Evolutionary conservation across 2,797 vertebrate species (phyloP).

Genomic region (Oreonectes daqikongensis): DNA sequence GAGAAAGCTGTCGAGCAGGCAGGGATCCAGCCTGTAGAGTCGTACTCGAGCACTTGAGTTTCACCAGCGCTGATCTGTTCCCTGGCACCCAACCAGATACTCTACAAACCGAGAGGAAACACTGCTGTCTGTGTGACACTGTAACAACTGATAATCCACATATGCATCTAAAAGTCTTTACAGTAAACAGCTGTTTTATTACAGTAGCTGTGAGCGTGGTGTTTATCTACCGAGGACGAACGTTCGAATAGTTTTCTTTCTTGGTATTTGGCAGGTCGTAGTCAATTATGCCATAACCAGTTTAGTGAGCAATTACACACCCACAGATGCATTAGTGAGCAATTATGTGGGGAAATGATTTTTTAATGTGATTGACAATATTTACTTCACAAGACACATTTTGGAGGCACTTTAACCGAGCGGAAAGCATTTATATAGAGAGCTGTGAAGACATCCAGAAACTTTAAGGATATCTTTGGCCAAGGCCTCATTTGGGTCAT

Average conservation of each 20-base stretch:
- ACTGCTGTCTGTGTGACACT: background rate
- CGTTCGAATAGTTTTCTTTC: too few relatives aligned
- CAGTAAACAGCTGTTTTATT: background rate
- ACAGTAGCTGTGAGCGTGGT: background rate
- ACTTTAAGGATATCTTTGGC: background rate
- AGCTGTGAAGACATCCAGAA: background rate
- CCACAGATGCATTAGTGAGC: constrained; percentile 23
- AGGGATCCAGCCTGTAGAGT: constrained; percentile 1
- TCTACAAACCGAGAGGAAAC: background rate
- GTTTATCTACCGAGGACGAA: too few relatives aligned
- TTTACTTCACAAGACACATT: background rate
- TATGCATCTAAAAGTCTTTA: background rate
- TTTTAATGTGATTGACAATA: background rate
- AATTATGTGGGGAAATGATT: constrained; percentile 3
- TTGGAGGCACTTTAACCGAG: too few relatives aligned
- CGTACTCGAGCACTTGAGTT: constrained; percentile 30
- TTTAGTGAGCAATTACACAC: constrained; percentile 24
- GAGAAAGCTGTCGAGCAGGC: constrained; percentile 24
- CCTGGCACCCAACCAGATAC: constrained; percentile 13
- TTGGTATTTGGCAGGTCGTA: background rate
- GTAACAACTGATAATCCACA: constrained; percentile 5
- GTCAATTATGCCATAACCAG: constrained; percentile 8
- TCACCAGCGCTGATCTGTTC: background rate
- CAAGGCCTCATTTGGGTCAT: background rate
- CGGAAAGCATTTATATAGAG: too few relatives aligned